Evolutionary conservation across 2,797 vertebrate species (phyloP).

Genomic region (Ceyx erithaca): DNA sequence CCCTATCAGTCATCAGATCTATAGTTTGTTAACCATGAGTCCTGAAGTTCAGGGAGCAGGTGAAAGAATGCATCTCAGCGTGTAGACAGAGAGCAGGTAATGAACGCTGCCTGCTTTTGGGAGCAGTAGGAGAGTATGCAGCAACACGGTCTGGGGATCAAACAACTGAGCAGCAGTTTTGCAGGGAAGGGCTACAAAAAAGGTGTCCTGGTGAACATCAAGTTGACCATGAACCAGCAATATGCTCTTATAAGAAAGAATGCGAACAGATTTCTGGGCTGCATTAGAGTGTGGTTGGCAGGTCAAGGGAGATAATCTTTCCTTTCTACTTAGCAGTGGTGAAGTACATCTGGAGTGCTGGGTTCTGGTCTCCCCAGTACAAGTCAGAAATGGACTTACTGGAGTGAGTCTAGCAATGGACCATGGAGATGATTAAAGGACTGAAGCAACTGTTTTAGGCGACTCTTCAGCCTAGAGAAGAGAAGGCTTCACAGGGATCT

Average conservation of each 20-base stretch:
- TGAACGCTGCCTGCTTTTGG: background rate
- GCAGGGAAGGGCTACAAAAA: background rate
- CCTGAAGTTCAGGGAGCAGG: background rate
- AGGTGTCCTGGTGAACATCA: background rate
- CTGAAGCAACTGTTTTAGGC: background rate
- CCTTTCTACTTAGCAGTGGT: background rate
- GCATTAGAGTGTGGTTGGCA: accelerated
- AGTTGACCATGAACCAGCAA: background rate
- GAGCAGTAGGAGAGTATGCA: background rate
- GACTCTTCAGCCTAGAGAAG: background rate
- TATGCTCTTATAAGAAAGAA: accelerated
- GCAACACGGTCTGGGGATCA: background rate
- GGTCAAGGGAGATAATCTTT: background rate
- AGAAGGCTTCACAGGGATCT: background rate
- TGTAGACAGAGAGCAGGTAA: background rate
- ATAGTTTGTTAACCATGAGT: background rate
- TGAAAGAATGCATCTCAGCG: constrained; percentile 1
- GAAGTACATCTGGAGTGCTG: background rate
- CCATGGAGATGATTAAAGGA: too few species aligned
- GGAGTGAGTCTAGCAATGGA: background rate
- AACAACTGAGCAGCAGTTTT: background rate
- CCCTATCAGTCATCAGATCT: constrained; percentile 9
- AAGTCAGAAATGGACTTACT: background rate
- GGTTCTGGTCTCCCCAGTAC: background rate
- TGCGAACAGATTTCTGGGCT: background rate